phyloP scores from a whole-genome alignment of 2,797 vertebrate species.

The Miopithecus talapoin region DNA sequence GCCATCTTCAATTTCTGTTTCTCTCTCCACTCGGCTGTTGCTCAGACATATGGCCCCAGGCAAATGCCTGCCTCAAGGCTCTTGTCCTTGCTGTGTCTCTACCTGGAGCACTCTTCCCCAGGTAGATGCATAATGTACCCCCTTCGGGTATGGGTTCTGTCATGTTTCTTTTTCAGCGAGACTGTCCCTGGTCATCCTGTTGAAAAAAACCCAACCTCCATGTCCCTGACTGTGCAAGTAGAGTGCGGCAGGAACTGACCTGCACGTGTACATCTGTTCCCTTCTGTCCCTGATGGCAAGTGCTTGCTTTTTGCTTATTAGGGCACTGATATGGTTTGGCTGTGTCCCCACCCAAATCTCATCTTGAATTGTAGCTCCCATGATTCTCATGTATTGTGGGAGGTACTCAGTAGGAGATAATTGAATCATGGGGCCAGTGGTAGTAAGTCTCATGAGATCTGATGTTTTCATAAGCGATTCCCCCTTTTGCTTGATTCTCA shows the following conservation, averaged over 20 bases:
- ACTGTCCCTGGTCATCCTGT: not conserved
- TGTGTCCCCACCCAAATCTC: too few relatives aligned
- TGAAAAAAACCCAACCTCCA: not conserved
- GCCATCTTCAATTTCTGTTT: fast-evolving
- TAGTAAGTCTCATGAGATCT: too few relatives aligned
- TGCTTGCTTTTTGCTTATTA: not conserved
- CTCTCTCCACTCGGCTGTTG: too few relatives aligned
- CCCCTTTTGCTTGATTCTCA: too few relatives aligned
- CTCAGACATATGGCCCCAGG: not conserved
- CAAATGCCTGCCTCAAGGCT: not conserved
- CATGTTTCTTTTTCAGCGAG: not conserved
- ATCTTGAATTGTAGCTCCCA: too few relatives aligned
- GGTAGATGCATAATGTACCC: fast-evolving
- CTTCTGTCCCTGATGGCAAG: too few relatives aligned
- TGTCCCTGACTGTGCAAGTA: not conserved
- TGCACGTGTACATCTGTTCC: fast-evolving
- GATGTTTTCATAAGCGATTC: too few relatives aligned
- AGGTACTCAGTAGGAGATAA: too few relatives aligned
- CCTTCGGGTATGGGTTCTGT: not conserved
- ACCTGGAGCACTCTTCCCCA: fast-evolving
- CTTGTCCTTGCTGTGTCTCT: fast-evolving
- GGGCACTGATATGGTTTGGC: too few relatives aligned
- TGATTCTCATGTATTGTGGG: too few relatives aligned
- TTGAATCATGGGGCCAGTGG: too few relatives aligned
- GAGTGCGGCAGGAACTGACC: fast-evolving